Percentiles rank a stretch among this genome's conserved stretches.
Evolutionary conservation across 92 coral and sea anemone species (phyloP).

Genomic region (Metridium senile): DNA sequence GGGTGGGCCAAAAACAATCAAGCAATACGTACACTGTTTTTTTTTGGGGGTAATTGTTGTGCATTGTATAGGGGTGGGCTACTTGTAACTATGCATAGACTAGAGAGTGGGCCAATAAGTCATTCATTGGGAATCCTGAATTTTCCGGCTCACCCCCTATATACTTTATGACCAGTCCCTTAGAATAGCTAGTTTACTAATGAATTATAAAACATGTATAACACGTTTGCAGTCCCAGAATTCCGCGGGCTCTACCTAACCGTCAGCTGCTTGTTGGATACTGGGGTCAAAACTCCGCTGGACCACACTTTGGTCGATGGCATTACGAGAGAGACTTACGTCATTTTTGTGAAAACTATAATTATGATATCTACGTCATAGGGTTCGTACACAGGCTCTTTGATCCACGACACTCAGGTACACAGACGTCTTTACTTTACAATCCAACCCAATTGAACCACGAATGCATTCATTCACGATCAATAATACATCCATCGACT

Average conservation of each 20-base stretch:
- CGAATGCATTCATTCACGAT: no score
- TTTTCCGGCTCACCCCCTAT: no score
- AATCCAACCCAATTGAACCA: neutral
- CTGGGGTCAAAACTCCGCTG: slow-evolving; percentile 90
- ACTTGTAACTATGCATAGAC: no score
- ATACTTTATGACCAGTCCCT: no score
- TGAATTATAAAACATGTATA: neutral
- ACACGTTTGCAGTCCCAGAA: neutral
- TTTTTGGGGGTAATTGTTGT: no score
- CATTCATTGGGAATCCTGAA: no score
- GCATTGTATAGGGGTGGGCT: no score
- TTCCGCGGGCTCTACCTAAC: neutral
- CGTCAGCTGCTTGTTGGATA: slow-evolving; percentile 68
- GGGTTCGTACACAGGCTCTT: slow-evolving; percentile 80
- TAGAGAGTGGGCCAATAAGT: no score
- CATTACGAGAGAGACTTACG: slow-evolving; percentile 71
- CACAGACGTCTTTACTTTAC: neutral
- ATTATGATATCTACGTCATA: slow-evolving; percentile 76
- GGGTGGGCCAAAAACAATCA: no score
- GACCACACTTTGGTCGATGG: slow-evolving; percentile 47
- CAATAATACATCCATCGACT: no score
- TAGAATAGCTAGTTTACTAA: neutral
- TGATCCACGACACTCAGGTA: slow-evolving; percentile 74
- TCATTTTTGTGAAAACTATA: slow-evolving; percentile 74
- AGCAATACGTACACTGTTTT: no score